These are phyloP conservation scores for Pantherophis vulpinus DNA, from an alignment of 2,797 vertebrate genomes.

Conservation along the genomic window DNA sequence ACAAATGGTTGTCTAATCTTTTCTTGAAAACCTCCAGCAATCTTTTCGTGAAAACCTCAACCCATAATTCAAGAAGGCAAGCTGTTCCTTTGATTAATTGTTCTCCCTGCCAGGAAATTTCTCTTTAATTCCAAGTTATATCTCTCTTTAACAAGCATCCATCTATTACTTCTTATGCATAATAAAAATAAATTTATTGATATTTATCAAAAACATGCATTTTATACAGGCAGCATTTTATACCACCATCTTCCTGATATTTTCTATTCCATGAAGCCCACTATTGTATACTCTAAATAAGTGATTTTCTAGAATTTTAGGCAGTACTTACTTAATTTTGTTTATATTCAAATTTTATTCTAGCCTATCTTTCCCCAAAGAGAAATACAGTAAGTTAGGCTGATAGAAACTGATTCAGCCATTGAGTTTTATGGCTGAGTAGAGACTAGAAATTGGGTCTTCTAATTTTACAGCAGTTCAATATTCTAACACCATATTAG, in stretches of 20 bases:
- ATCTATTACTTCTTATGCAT: too few relatives aligned
- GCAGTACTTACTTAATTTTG: neutral
- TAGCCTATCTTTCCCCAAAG: neutral
- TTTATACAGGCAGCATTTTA: neutral
- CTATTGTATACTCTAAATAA: neutral
- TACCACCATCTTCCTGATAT: neutral
- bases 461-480: neutral
- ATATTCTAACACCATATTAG: neutral
- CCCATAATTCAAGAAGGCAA: too few relatives aligned
- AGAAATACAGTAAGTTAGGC: neutral
- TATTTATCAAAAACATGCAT: neutral
- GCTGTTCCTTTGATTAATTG: too few relatives aligned
- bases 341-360: neutral
- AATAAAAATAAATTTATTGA: too few relatives aligned
- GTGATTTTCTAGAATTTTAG: neutral
- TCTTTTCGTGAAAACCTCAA: too few relatives aligned
- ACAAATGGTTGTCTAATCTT: too few relatives aligned
- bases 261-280: neutral
- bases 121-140: too few relatives aligned
- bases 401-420: neutral
- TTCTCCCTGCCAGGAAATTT: too few relatives aligned
- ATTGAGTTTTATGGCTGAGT: neutral
- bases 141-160: too few relatives aligned
- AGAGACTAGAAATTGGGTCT: neutral
- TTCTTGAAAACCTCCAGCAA: too few relatives aligned